Percentiles rank a stretch among this genome's conserved stretches.
These are phyloP conservation scores for Philaethria dido DNA, from an alignment of 2,888 invertebrate genomes.

Conservation along the genomic window DNA sequence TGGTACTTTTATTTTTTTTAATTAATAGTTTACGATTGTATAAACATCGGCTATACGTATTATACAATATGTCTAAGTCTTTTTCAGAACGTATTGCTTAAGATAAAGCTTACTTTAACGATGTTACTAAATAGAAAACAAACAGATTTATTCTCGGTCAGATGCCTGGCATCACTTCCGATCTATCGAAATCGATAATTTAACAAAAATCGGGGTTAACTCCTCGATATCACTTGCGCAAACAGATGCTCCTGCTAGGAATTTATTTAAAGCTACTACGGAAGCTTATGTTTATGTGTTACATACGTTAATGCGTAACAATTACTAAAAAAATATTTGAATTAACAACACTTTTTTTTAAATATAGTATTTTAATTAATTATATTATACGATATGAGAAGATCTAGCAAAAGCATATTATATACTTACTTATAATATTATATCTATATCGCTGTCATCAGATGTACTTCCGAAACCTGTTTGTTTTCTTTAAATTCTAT, in stretches of 20 bases:
- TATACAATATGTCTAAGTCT: conserved; percentile 2
- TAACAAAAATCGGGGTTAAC: conserved; percentile 75
- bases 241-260: conserved; percentile 51
- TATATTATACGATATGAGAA: too few species aligned
- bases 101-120: conserved; percentile 27
- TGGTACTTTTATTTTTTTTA: too few species aligned
- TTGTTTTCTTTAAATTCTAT: not conserved
- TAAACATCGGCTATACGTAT: not conserved
- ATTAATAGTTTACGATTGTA: too few species aligned
- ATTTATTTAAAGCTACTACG: conserved; percentile 58
- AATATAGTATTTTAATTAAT: too few species aligned
- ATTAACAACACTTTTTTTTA: not conserved
- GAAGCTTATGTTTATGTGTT: conserved; percentile 41
- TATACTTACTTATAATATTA: too few species aligned
- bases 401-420: too few species aligned
- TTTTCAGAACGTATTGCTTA: conserved; percentile 19
- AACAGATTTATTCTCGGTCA: conserved; percentile 45
- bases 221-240: conserved; percentile 69
- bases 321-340: conserved; percentile 31
- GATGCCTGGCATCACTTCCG: conserved; percentile 49
- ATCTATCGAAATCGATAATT: conserved; percentile 63
- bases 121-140: conserved; percentile 53
- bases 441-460: too few species aligned
- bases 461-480: too few species aligned
- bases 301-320: conserved; percentile 33